These are phyloP conservation scores for Scaptomyza montana DNA, from an alignment of 1,140 invertebrate genomes.

Conservation along the genomic window DNA sequence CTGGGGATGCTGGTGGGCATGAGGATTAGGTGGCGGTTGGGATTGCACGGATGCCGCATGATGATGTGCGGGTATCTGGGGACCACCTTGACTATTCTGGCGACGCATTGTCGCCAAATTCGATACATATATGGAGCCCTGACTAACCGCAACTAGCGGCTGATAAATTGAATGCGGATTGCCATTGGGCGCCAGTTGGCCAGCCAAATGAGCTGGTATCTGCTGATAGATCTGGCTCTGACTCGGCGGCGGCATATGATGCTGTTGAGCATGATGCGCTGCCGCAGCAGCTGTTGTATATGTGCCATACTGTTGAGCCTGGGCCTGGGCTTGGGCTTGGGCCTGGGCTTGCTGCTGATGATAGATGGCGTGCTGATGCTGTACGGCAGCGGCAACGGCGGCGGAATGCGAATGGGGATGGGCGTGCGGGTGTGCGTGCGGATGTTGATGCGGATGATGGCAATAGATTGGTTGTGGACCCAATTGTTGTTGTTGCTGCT, in stretches of 20 bases:
- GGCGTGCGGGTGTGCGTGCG: conserved; percentile 79
- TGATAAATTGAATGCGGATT: conserved; percentile 83
- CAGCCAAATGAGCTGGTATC: conserved; percentile 75
- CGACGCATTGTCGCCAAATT: conserved; percentile 81
- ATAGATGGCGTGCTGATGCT: conserved; percentile 81
- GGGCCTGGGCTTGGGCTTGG: conserved; percentile 46
- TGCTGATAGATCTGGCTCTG: conserved; percentile 82
- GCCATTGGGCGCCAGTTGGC: conserved; percentile 66
- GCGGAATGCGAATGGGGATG: conserved; percentile 81
- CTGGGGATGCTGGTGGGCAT: conserved; percentile 14
- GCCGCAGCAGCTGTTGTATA: conserved; percentile 73
- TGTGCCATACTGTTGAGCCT: conserved; percentile 70
- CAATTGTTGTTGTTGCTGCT: conserved; percentile 76
- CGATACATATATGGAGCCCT: conserved; percentile 79
- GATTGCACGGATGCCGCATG: conserved; percentile 51
- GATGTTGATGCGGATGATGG: conserved; percentile 80
- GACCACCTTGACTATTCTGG: conserved; percentile 75
- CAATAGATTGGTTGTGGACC: conserved; percentile 83
- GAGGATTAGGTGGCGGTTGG: conserved; percentile 62
- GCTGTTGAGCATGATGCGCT: conserved; percentile 73
- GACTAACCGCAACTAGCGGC: conserved; percentile 77
- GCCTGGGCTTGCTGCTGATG: conserved; percentile 77
- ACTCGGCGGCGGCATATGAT: conserved; percentile 67
- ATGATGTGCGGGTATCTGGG: conserved; percentile 73
- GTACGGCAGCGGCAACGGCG: conserved; percentile 76